Percentiles rank a stretch among this genome's conserved stretches.
Evolutionary conservation across 2,888 invertebrate genomes (phyloP).

Genomic region (Pseudococcus jackbeardsleyi): DNA sequence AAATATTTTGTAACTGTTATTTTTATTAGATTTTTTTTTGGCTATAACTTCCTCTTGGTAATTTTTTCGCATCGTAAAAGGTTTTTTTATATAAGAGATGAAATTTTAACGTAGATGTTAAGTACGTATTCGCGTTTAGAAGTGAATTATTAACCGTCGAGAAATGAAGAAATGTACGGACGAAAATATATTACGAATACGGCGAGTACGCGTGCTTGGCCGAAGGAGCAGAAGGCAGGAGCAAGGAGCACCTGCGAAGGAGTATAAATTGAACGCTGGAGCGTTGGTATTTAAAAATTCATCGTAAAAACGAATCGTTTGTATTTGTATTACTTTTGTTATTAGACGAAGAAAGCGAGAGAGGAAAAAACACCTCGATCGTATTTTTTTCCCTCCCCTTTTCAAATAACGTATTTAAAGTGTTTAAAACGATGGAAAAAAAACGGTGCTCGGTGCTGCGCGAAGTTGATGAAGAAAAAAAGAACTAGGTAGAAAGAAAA

Average conservation of each 20-base stretch:
- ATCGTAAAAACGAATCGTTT: slow-evolving; percentile 28
- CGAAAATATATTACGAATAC: neutral
- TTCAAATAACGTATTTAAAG: slow-evolving; percentile 33
- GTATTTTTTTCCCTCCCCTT: neutral
- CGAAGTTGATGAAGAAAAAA: slow-evolving; percentile 10
- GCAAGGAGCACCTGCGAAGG: slow-evolving; percentile 33
- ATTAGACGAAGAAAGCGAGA: neutral
- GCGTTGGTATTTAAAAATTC: slow-evolving; percentile 53
- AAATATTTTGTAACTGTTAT: neutral
- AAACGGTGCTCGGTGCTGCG: neutral
- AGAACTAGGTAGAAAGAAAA: neutral
- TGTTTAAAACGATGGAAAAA: slow-evolving; percentile 31
- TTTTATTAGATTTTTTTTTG: neutral
- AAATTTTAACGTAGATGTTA: slow-evolving; percentile 42
- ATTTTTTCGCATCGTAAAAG: neutral
- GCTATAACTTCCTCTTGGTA: neutral
- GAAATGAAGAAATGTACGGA: neutral
- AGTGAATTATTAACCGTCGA: slow-evolving; percentile 43
- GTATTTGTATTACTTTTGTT: slow-evolving; percentile 39
- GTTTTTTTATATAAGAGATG: slow-evolving; percentile 11
- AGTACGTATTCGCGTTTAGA: slow-evolving; percentile 36
- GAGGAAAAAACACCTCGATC: neutral
- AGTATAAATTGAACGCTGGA: slow-evolving; percentile 27
- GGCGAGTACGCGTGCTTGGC: too few relatives aligned
- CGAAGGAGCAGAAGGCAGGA: neutral